A percentile compares a stretch with the other conserved stretches of the same genome.
Evolutionary conservation across 92 coral and sea anemone genomes (phyloP).

Genomic region (Meandrina meandrites): DNA sequence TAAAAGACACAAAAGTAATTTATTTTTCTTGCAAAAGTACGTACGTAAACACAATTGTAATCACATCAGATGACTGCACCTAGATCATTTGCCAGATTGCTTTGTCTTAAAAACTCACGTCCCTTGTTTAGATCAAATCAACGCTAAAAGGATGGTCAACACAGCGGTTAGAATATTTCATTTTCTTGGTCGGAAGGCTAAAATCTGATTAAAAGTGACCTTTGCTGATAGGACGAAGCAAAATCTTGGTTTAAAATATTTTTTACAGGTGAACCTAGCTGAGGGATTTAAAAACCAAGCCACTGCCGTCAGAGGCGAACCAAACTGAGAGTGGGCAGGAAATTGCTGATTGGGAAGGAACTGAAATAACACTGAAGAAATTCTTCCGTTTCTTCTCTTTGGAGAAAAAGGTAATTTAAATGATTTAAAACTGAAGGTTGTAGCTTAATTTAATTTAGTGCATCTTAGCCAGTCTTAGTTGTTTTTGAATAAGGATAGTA

Average conservation of each 20-base stretch:
- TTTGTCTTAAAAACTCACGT: not conserved
- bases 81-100: not conserved
- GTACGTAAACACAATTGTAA: not conserved
- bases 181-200: constrained; percentile 31
- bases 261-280: constrained; percentile 14
- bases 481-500: not conserved
- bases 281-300: not conserved
- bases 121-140: not conserved
- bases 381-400: not conserved
- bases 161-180: constrained; percentile 33
- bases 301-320: not conserved
- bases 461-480: not conserved
- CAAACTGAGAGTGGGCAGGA: not conserved
- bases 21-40: not conserved
- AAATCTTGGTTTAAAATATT: constrained; percentile 33
- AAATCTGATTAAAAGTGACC: constrained; percentile 36
- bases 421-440: not conserved
- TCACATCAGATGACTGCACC: not conserved
- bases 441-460: not conserved
- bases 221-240: constrained; percentile 27
- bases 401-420: constrained; percentile 9
- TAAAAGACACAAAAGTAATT: not conserved
- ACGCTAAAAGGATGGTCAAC: constrained; percentile 29
- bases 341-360: not conserved
- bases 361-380: not conserved